Evolutionary conservation across 1,140 invertebrate species (phyloP).

Genomic region (Pseudoatta argentina): DNA sequence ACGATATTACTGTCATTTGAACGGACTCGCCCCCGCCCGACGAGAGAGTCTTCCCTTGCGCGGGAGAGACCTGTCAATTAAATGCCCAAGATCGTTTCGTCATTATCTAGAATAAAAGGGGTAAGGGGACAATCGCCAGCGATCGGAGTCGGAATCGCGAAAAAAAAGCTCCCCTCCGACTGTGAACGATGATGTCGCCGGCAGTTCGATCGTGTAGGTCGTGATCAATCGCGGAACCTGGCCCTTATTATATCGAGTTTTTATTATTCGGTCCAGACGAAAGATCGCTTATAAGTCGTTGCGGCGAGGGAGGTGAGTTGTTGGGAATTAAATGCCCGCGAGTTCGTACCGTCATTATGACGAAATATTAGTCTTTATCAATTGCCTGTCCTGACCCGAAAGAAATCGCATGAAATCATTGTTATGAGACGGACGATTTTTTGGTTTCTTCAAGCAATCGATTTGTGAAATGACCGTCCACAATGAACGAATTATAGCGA

Average conservation of each 20-base stretch:
- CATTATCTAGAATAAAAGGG: constrained; percentile 70
- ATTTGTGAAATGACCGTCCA: constrained; percentile 8
- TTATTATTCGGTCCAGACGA: constrained; percentile 58
- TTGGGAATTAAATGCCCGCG: constrained; percentile 56
- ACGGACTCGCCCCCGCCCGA: constrained; percentile 63
- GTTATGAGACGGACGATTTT: constrained; percentile 23
- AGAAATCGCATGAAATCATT: constrained; percentile 36
- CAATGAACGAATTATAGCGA: constrained; percentile 23
- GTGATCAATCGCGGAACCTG: constrained; percentile 45
- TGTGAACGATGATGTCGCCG: constrained; percentile 66
- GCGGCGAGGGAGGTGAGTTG: constrained; percentile 24
- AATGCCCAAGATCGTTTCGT: constrained; percentile 79
- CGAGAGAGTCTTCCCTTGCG: constrained; percentile 74
- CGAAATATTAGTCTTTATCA: constrained; percentile 65
- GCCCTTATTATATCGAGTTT: constrained; percentile 44
- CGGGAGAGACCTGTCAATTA: constrained; percentile 76
- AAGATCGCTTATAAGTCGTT: constrained; percentile 38
- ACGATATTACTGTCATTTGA: constrained; percentile 85
- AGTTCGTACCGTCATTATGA: constrained; percentile 45
- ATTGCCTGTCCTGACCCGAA: constrained; percentile 47
- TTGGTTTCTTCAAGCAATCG: not conserved
- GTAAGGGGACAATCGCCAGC: constrained; percentile 64
- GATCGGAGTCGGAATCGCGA: constrained; percentile 68
- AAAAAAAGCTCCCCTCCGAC: constrained; percentile 45
- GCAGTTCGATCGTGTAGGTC: constrained; percentile 29